Conservation (phyloP, 2,797 vertebrate species). For the Ceryle rudis region DNA sequence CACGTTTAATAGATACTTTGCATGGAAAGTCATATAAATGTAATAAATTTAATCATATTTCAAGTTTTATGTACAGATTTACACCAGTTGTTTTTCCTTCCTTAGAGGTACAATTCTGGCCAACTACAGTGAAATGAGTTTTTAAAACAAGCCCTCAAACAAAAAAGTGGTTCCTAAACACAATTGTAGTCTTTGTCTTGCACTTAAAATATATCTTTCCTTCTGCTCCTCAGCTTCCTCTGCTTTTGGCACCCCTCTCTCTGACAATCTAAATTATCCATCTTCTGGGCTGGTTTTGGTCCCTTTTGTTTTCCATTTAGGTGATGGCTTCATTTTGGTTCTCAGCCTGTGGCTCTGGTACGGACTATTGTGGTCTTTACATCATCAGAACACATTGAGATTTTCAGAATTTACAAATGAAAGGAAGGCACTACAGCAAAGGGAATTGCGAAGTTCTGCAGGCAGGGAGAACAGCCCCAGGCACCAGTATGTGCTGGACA, state of each 20-base stretch:
- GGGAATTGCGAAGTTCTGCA: neutral
- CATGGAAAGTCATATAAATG: neutral
- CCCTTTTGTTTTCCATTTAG: neutral
- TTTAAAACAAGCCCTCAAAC: neutral
- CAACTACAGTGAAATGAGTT: neutral
- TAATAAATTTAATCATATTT: neutral
- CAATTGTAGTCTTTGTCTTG: neutral
- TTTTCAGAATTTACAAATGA: neutral
- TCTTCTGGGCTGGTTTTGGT: neutral
- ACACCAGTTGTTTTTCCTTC: neutral
- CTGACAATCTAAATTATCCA: neutral
- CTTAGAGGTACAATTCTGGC: neutral
- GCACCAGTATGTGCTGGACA: neutral
- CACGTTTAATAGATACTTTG: neutral
- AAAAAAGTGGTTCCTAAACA: neutral
- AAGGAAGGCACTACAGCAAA: neutral
- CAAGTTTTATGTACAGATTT: neutral
- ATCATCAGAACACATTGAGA: neutral
- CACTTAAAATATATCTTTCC: neutral
- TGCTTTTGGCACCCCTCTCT: neutral
- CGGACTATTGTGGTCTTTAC: neutral
- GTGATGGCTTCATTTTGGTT: no score
- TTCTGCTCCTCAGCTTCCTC: neutral
- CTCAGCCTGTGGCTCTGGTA: neutral
- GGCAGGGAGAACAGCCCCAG: neutral